Conservation (phyloP, 2,797 vertebrate species). For the Pristis pectinata region DNA sequence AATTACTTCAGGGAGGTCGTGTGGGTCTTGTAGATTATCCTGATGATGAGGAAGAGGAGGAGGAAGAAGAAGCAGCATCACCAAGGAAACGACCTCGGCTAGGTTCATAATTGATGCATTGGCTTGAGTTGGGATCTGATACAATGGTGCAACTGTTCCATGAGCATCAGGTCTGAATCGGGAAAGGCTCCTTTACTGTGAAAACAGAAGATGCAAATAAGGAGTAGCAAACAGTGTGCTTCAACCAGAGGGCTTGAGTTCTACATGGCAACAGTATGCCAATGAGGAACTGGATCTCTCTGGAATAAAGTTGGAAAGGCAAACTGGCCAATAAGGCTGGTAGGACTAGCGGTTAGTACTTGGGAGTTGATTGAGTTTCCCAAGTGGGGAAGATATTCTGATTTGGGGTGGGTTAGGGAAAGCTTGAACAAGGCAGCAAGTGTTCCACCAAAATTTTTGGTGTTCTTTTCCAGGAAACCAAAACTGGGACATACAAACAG, state of each 20-base stretch:
- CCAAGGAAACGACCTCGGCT: conserved; percentile 90
- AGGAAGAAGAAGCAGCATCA: conserved; percentile 79
- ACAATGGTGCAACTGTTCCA: conserved; percentile 62
- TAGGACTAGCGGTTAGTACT: conserved; percentile 68
- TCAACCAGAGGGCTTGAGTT: conserved; percentile 65
- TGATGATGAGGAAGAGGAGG: conserved; percentile 94
- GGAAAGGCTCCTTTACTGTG: conserved; percentile 65
- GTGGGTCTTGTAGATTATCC: conserved; percentile 97
- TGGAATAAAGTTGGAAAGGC: conserved; percentile 54
- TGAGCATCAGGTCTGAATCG: conserved; percentile 61
- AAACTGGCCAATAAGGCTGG: conserved; percentile 70
- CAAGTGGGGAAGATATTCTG: conserved; percentile 59
- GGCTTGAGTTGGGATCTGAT: conserved; percentile 55
- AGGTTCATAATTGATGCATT: conserved; percentile 74
- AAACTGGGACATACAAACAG: conserved; percentile 46
- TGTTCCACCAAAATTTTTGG: conserved; percentile 53
- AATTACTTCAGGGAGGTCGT: conserved; percentile 68
- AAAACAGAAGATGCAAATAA: conserved; percentile 57
- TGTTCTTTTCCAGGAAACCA: conserved; percentile 48
- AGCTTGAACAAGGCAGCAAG: conserved; percentile 49
- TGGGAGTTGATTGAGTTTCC: conserved; percentile 71
- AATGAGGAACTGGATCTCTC: conserved; percentile 64
- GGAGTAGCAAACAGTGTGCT: conserved; percentile 58
- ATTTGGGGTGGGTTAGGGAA: conserved; percentile 55
- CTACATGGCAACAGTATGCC: conserved; percentile 54